Evolutionary conservation across 1,140 invertebrate genomes (phyloP).

Genomic region (Paramacrobiotus metropolitanus): DNA sequence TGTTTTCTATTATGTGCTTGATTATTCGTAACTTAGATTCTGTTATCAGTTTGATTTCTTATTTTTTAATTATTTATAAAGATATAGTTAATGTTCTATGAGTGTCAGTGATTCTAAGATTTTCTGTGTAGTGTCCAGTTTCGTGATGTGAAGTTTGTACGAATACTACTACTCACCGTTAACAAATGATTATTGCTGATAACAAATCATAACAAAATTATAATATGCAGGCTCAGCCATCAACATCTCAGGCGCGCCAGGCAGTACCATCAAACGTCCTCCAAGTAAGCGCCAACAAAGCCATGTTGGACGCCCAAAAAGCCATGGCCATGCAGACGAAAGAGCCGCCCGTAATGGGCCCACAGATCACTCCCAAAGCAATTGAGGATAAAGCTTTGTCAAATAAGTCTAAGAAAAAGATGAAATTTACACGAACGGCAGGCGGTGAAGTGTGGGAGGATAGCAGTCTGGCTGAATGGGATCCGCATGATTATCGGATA

Average conservation of each 20-base stretch:
- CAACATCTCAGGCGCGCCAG: neutral
- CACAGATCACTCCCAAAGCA: conserved; percentile 21
- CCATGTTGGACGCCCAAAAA: conserved; percentile 12
- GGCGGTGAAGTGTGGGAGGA: conserved; percentile 88
- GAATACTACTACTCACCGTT: too few relatives aligned
- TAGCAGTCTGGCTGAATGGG: conserved; percentile 65
- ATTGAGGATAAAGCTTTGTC: conserved; percentile 16
- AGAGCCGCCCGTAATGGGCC: conserved; percentile 23
- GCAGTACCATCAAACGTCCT: neutral
- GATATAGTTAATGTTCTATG: too few relatives aligned
- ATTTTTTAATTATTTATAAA: too few relatives aligned
- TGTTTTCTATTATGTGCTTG: too few relatives aligned
- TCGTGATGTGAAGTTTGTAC: too few relatives aligned
- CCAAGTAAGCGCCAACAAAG: conserved; percentile 3
- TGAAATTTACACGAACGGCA: conserved; percentile 57
- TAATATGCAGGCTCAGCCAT: too few relatives aligned
- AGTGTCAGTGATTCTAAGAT: too few relatives aligned
- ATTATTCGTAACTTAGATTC: too few relatives aligned
- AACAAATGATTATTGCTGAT: too few relatives aligned
- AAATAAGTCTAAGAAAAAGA: conserved; percentile 39
- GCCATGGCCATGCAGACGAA: conserved; percentile 17
- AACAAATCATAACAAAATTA: too few relatives aligned
- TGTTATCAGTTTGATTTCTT: too few relatives aligned
- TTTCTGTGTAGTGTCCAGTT: too few relatives aligned
- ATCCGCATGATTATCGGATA: conserved; percentile 84